Base-by-base conservation (phyloP, 2,888 invertebrate genomes). In the Melangyna quadrimaculata region DNA sequence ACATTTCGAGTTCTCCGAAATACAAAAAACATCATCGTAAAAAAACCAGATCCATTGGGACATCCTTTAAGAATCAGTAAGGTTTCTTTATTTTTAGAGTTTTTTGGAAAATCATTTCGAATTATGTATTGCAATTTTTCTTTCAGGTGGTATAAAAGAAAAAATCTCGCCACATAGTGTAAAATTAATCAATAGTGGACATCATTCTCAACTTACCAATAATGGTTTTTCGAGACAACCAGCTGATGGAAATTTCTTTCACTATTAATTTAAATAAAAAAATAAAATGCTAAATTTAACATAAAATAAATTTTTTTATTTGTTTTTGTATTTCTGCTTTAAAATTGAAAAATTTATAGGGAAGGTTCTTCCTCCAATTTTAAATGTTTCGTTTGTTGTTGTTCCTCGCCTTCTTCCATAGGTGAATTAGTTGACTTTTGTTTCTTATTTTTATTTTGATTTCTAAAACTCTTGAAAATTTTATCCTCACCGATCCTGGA, bases 201-300 rank as follows among this genome's bases (percentile, higher is more conserved):
- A 95, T 43, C 96, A 96, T 91, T 95, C 95, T 14, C 96, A 96
- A 87, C 94, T 96, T 91, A 96, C 96, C 27, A 96, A 96, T 91
- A 95, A 96, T 82, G 97, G 97, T 3, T 97, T 94, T 92, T 95
- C 96, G 78, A 94, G 97, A 88, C 96, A 97, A 91, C 94, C 95
- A 8, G 95, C 95, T 53, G 96, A 95, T 88, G 95, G 95, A 88
- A 95, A 94, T 65, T 94, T 95, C 82, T 95, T 95, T 92, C 95
- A 95, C 90, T 95, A 95, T 90, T 95, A 93, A 9, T 55, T 37
- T 9, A 17, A 10, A 32, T n/a, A n/a, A n/a, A n/a, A n/a, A n/a
- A n/a, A n/a, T n/a, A 37, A 32, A 57, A 27, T 40, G 0, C 12
- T 1, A 51, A 40, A 48, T 14, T 14, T 63, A 51, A 35, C 19